Evolutionary conservation across 2,113 vertebrate genomes (phyloP).

Genomic region (Rhinoderma darwinii): DNA sequence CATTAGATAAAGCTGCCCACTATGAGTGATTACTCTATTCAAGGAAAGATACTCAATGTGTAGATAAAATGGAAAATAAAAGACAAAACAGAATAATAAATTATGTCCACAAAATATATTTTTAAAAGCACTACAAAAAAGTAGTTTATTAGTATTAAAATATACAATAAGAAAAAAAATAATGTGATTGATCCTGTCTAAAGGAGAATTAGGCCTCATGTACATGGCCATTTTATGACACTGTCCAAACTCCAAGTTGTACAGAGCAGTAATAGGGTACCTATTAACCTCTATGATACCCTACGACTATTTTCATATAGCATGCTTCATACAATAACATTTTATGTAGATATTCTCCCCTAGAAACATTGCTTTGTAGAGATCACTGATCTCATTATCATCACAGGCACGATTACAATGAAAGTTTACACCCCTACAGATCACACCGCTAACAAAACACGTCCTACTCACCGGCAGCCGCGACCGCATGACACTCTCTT

Average conservation of each 20-base stretch:
- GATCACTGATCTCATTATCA: too few species aligned
- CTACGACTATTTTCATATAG: too few species aligned
- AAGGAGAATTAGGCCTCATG: not conserved
- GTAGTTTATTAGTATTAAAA: not conserved
- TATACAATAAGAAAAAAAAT: not conserved
- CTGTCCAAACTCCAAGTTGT: not conserved
- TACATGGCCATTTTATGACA: not conserved
- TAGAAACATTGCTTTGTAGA: too few species aligned
- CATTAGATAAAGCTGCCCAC: constrained; percentile 68
- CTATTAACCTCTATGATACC: too few species aligned
- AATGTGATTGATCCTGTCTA: not conserved
- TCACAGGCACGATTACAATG: too few species aligned
- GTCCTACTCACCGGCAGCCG: too few species aligned
- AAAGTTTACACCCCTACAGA: too few species aligned
- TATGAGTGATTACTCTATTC: constrained; percentile 62
- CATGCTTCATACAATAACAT: too few species aligned
- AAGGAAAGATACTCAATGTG: constrained; percentile 19
- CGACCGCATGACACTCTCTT: too few species aligned
- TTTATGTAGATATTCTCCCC: too few species aligned
- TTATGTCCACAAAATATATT: not conserved
- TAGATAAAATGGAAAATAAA: constrained; percentile 30
- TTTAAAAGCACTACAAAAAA: not conserved
- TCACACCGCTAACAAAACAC: too few species aligned
- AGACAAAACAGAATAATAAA: constrained; percentile 28
- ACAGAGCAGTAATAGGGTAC: not conserved